Base-by-base conservation (phyloP, 2,113 vertebrate species). In the Pollimyrus isidori region DNA sequence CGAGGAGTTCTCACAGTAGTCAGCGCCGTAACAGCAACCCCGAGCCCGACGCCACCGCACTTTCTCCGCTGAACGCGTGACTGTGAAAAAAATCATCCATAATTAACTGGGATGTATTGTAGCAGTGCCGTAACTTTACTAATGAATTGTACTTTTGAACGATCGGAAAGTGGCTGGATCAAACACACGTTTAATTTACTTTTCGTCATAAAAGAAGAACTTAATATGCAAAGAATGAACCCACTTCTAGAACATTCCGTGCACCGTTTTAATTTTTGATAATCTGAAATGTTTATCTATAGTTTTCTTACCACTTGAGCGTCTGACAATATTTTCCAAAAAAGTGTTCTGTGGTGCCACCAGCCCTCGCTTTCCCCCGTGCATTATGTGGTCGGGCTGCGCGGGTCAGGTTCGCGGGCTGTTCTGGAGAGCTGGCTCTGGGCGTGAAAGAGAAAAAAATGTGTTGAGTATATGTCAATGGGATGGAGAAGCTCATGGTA, bases 281-380 rank as follows among this genome's bases (percentile, higher is more conserved):
- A 2, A 82, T 65, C 86, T 49, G 65, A 87, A 89, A 35, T 6
- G 69, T 80, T 76, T 49, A 49, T 39, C 88, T 50, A 21, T 50
- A 21, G 87, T 92, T 76, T 86, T 93, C 98, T 98, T 95, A 99
- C 98, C 98, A 91, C 97, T 99, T 89, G 98, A 99, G 92, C 98
- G 97, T 93, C 98, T 95, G 95, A 99, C 98, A 87, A 99, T 99
- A 91, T 99, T 99, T 94, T 99, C 98, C 97, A 99, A 93, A 93
- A 99, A 99, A 82, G 98, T 99, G 94, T 99, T 99, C 95, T 99
- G 98, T 92, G 98, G 98, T 95, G 98, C 98, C 96, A 99, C 98
- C 96, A 99, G 95, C 93, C 98, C 98, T 96, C 98, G 96, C 95
- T 98, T 99, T 95, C 98, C 98, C 94, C 98, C 98, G 96, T 98